Evolutionary conservation across 2,113 vertebrate species (phyloP), one percentile per base, ranked within the genome.

Genomic region (Semnornis frantzii): DNA sequence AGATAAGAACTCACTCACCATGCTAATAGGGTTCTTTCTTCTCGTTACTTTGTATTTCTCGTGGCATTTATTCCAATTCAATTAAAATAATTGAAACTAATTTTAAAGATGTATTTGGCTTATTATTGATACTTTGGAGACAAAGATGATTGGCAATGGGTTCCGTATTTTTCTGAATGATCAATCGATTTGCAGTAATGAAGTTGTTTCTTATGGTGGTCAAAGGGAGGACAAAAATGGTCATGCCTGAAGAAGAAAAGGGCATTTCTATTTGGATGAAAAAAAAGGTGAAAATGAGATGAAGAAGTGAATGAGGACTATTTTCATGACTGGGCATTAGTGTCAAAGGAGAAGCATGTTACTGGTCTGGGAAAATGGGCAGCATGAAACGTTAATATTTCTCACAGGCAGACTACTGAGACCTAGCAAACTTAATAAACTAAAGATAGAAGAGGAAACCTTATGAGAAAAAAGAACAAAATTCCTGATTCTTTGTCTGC

Each of bases 1-100:
- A 95, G 94, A 95, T 93, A 94, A 96, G 87, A 73, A 82, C 44
- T 52, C 46, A 6, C 24, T 91, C 63, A 74, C 68, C 55, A 55
- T 89, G 42, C 34, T 89, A 92, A 64, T 82, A 79, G 24, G 5
- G 18, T 31, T 81, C 23, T 63, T 87, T 92, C 70, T 54, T 78
- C 9, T 33, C 85, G 5, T 19, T 86, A 42, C 33, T 89, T 82
- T 76, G 23, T 89, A 84, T 90, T 71, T 76, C 54, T 42, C 65
- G 25, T 82, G 34, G 64, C 19, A 44, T 66, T 87, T 92, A 76
- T 77, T 94, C 21, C 25, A 79, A 85, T 59, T 79, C 44, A 72
- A 82, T 93, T 77, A 73, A 87, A 94, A 86, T 74, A 82, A 89
- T 79, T 72, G 9, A 89, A 89, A 5, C 20, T 70, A 79, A 90